Base-by-base conservation (phyloP, 2,888 invertebrate genomes). In the Tetragonula carbonaria region DNA sequence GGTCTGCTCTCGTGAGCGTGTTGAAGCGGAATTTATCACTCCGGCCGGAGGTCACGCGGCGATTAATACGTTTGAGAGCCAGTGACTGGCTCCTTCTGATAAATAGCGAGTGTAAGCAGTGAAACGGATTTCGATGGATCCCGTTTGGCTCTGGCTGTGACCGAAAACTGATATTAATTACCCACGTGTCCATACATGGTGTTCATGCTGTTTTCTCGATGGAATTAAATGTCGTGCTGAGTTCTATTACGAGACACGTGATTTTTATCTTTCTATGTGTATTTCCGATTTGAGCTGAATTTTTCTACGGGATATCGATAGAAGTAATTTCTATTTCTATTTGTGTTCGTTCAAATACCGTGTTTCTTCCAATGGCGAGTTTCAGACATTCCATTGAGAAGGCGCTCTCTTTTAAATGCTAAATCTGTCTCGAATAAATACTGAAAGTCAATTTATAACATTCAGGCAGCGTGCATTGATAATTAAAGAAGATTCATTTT, bases 1-100 rank as follows among this genome's bases (percentile, higher is more conserved):
- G 57, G 38, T 53, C 14, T 21, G 14, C 51, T n/a, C 51, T 33
- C 16, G 65, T n/a, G 50, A 74, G 18, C 62, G 45, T 33, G 23
- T 50, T 67, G 21, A 28, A 67, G 13, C 67, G 51, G 67, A 62
- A 76, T 82, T 81, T 82, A 81, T 82, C 66, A 16, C 21, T 11
- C 16, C 45, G 6, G 50, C 5, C 33, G 72, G 55, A n/a, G 59
- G 53, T 16, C 65, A 51, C 63, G 57, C 18, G 28, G 53, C 45
- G 51, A 76, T 81, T 78, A 68, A 45, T 53, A 51, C 50, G 59
- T 80, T 66, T 45, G 21, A 65, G 28, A 66, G 16, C 28, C 45
- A 45, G 23, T 8, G 16, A 14, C 23, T 65, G 38, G 38, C 21
- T 50, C 4, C 62, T 16, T 23, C 38, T 62, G 33, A 62, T 51